phyloP scores from a whole-genome alignment of 1,140 invertebrate genomes.

The Aleiodes sp. region DNA sequence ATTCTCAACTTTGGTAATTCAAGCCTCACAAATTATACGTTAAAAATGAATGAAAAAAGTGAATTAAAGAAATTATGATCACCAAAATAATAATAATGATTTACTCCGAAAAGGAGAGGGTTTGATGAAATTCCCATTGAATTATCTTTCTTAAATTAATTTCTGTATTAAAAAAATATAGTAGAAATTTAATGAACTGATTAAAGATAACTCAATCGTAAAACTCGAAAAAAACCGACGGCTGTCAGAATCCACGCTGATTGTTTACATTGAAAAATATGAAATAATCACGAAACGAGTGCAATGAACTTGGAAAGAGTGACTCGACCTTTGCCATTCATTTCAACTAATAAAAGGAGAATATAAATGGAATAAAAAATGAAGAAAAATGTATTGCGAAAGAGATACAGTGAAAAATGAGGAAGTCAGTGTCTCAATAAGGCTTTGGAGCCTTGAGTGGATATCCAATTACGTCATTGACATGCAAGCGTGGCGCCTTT shows the following conservation, averaged over 20 bases:
- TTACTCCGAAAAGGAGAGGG: too few relatives aligned
- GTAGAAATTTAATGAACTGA: too few relatives aligned
- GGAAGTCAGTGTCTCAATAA: constrained; percentile 19
- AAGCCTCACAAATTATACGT: too few relatives aligned
- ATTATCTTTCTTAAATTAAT: too few relatives aligned
- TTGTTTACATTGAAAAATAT: background rate
- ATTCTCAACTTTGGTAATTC: too few relatives aligned
- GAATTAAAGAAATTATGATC: too few relatives aligned
- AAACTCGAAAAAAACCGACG: too few relatives aligned
- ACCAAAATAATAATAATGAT: too few relatives aligned
- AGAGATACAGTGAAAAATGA: background rate
- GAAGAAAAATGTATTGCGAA: background rate
- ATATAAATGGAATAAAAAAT: constrained; percentile 8
- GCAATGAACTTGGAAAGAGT: background rate
- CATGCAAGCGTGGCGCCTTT: constrained; percentile 26
- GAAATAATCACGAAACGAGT: background rate
- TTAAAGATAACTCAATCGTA: too few relatives aligned
- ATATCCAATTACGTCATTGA: constrained; percentile 36
- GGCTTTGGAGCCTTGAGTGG: constrained; percentile 30
- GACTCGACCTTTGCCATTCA: background rate
- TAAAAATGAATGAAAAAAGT: too few relatives aligned
- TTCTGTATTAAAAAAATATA: too few relatives aligned
- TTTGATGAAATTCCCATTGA: too few relatives aligned
- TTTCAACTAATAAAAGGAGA: background rate
- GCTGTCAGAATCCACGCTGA: background rate